Conservation (phyloP, 2,113 vertebrate genomes). For the Microtus montanus region DNA sequence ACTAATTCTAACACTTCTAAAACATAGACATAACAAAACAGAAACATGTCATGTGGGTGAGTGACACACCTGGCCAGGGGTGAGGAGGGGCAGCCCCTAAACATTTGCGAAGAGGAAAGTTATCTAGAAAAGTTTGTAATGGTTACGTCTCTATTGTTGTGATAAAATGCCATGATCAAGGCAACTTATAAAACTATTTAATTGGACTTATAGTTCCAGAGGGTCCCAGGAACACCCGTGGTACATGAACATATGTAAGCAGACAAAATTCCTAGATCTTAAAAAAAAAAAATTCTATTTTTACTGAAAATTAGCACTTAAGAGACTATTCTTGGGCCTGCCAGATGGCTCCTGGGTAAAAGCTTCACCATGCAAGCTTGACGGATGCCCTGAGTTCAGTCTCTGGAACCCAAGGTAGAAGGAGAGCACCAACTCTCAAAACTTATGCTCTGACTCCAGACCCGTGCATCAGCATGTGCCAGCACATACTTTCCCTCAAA, state of each 20-base stretch:
- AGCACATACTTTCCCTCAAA: background rate
- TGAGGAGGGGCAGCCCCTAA: background rate
- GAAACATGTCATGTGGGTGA: background rate
- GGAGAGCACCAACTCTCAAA: background rate
- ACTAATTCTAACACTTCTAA: conserved; percentile 1
- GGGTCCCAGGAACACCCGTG: background rate
- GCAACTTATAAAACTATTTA: background rate
- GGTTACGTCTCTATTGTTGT: background rate
- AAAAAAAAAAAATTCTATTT: background rate
- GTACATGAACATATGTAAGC: background rate
- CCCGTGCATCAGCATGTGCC: background rate
- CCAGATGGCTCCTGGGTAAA: background rate
- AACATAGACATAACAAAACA: background rate
- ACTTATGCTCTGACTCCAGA: background rate
- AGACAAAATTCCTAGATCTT: background rate
- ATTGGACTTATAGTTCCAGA: background rate
- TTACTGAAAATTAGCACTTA: conserved; percentile 37
- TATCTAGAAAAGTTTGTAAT: background rate
- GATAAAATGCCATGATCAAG: background rate
- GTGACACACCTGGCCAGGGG: background rate
- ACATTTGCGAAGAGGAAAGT: background rate
- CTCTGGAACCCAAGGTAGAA: background rate
- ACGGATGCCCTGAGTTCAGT: too few relatives aligned
- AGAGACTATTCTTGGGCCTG: background rate
- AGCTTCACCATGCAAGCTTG: background rate